Base-by-base conservation (phyloP, 1,140 invertebrate species). In the Conus betulinus region DNA sequence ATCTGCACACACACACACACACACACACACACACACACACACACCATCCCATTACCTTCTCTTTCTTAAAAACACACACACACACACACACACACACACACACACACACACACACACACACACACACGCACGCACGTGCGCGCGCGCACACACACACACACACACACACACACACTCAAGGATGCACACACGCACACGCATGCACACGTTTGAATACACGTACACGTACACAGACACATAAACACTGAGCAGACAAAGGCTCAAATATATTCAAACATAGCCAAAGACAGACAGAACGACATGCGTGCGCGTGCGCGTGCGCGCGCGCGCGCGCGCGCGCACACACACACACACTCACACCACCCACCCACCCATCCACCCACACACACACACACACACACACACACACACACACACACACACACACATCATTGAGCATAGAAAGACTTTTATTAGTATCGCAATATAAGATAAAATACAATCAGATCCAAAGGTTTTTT, bases 61-160 rank as follows among this genome's bases (percentile, higher is more conserved):
- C 60, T 63, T 63, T 20, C 60, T 20, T 63, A 63, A 11, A 63
- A 0, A 71, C 67, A 20, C 67, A 71, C 11, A 71, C 67, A 71
- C 67, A 20, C 67, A 23, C 11, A 71, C 67, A 23, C 67, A 71
- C 67, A 23, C 20, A 71, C 67, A 71, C 67, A 71, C 67, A 71
- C 67, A 71, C 67, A n/a, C 67, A 71, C 67, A n/a, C 67, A n/a
- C 67, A n/a, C 67, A n/a, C 67, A n/a, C 67, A 71, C 67, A n/a
- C 67, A 71, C 67, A 71, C 67, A 23, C 67, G 20, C 67, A 71
- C 67, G 20, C 67, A 71, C 67, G 20, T 17, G 20, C 67, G 20
- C 67, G 20, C 67, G 20, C 17, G 23, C 67, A 71, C 67, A 71
- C 67, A 71, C 67, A 71, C 67, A 71, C 67, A 71, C 67, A 71